Conservation (phyloP, 2,113 vertebrate genomes). For the Poeciliopsis retropinna region DNA sequence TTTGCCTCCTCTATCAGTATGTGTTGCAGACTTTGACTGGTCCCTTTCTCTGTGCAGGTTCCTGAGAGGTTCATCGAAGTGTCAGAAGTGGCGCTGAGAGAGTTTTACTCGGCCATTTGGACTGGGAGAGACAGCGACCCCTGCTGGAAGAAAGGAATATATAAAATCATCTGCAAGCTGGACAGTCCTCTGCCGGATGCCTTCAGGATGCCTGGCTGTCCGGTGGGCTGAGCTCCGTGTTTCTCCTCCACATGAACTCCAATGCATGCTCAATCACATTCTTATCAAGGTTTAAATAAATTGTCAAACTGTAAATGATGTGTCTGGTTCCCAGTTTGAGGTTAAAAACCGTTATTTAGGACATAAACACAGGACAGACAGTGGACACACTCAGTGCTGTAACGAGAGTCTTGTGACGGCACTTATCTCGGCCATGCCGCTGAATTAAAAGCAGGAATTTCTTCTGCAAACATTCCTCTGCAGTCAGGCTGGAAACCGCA, state of each 20-base stretch:
- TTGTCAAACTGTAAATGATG: not conserved
- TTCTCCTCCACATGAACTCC: slow-evolving; percentile 12
- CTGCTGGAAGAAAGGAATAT: slow-evolving; percentile 99
- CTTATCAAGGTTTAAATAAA: slow-evolving; percentile 1
- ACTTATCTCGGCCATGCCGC: slow-evolving; percentile 47
- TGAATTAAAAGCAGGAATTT: slow-evolving; percentile 49
- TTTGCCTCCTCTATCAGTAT: not conserved
- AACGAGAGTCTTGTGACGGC: slow-evolving; percentile 60
- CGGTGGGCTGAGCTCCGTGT: slow-evolving; percentile 78
- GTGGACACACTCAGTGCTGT: slow-evolving; percentile 4
- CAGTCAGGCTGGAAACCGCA: slow-evolving; percentile 22
- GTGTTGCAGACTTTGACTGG: not conserved
- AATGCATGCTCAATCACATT: slow-evolving; percentile 32
- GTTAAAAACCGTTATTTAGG: not conserved
- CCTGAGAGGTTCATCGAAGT: slow-evolving; percentile 98
- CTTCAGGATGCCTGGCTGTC: slow-evolving; percentile 98
- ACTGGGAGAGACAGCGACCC: slow-evolving; percentile 98
- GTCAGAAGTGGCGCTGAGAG: slow-evolving; percentile 96
- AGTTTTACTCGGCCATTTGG: slow-evolving; percentile 99
- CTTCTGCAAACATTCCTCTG: slow-evolving; percentile 41
- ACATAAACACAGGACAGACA: slow-evolving; percentile 10
- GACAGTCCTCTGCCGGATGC: slow-evolving; percentile 97
- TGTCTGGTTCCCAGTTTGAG: not conserved
- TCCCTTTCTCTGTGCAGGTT: slow-evolving; percentile 80
- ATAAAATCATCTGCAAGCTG: slow-evolving; percentile 99